A percentile compares a stretch with the other conserved stretches of the same genome.
These are phyloP conservation scores for Physella acuta DNA, from an alignment of 1,140 invertebrate species.

Conservation along the genomic window DNA sequence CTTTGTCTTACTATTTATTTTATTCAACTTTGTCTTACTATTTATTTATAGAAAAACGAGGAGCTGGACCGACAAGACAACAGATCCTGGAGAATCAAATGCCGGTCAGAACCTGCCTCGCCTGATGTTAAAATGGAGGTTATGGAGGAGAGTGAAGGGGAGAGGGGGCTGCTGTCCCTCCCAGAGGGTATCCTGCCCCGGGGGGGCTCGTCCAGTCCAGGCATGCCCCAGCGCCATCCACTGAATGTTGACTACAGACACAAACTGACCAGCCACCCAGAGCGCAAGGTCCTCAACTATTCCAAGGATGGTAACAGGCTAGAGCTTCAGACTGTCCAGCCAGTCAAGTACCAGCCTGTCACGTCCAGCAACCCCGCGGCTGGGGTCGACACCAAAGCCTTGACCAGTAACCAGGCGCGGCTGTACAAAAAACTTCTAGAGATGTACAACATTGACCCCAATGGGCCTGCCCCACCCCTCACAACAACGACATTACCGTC, in stretches of 20 bases:
- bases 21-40: too few relatives aligned
- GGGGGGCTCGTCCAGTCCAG: background rate
- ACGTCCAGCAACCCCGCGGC: too few relatives aligned
- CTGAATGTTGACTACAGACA: too few relatives aligned
- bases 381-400: background rate
- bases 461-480: background rate
- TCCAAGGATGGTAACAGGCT: too few relatives aligned
- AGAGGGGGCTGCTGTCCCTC: constrained; percentile 11
- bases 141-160: background rate
- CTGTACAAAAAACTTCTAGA: constrained; percentile 19
- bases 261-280: too few relatives aligned
- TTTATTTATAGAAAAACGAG: too few relatives aligned
- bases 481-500: background rate
- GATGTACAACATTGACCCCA: constrained; percentile 20
- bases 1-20: too few relatives aligned
- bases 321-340: too few relatives aligned
- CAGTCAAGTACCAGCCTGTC: too few relatives aligned
- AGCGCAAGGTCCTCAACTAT: too few relatives aligned
- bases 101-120: constrained; percentile 9
- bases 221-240: too few relatives aligned
- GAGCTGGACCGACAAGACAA: background rate
- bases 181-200: constrained; percentile 2
- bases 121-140: constrained; percentile 10
- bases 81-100: background rate
- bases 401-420: constrained; percentile 17